Evolutionary conservation across 2,888 invertebrate species (phyloP), one percentile per base, ranked within the genome.

Genomic region (Andrena bicolor): DNA sequence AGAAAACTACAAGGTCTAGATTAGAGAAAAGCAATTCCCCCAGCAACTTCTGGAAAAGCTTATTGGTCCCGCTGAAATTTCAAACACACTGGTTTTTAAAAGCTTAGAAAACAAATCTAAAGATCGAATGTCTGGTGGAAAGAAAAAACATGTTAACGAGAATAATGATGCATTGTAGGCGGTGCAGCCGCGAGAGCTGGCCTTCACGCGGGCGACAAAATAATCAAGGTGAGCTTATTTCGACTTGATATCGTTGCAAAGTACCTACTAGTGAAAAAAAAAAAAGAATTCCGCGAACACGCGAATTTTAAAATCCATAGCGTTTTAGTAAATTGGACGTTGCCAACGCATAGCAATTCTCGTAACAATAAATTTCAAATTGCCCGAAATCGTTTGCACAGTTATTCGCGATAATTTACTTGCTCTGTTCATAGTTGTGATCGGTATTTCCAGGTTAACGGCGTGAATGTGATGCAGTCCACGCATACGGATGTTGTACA

Each of bases 401-500:
- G 16, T 41, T 13, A 41, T 49, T 53, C 71, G 8, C 28, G 35
- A 10, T 30, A 16, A 35, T 53, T n/a, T 60, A 7, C 68, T 71
- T 48, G 41, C 30, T 70, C 49, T 49, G 60, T 66, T 84, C 63
- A 76, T 70, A 83, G 76, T 35, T 70, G n/a, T 53, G 56, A 60
- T 76, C 28, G 75, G 58, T 86, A 72, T 82, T 89, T 90, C 90
- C 94, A 98, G 96, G 98, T 99, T 90, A 99, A 99, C 95, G 98
- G 98, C 83, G 96, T 97, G 86, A 96, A 98, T 91, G 99, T 99
- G 80, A 97, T 97, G 90, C 97, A 97, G 90, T 97, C 97, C 92
- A 98, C 98, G 92, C 99, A 99, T 92, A 97, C 97, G 91, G 98
- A 99, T 93, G 99, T 99, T 89, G 99, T 99, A 91, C 97, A 97